Base-by-base conservation (phyloP, 2,888 invertebrate species). In the Ophion slaviceki region DNA sequence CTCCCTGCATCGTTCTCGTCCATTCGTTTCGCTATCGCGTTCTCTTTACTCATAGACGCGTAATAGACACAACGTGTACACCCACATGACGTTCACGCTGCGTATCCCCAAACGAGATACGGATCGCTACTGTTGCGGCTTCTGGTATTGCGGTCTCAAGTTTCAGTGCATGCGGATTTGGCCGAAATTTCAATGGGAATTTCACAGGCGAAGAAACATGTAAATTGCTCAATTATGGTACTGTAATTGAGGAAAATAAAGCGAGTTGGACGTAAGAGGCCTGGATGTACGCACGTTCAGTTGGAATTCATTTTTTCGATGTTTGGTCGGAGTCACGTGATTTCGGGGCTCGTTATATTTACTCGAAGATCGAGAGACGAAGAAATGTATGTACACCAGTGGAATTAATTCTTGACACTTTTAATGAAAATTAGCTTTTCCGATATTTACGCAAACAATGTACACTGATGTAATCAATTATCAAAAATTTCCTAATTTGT, bases 61-160 rank as follows among this genome's bases (percentile, higher is more conserved):
- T 76, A 80, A 86, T 86, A 86, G 86, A 86, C 76, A 70, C 64
- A 64, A 68, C 78, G 62, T 59, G 57, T 59, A 20, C 53, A 53
- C 70, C 28, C 70, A 47, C 70, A 61, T 85, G 62, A 72, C 85
- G 57, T 61, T 67, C 82, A 53, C 62, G 14, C 45, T 14, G 36
- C 32, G 64, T 85, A 20, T 62, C 68, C 64, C 61, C 36, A 40
- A 64, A 62, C 59, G 76, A 32, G 78, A 78, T 53, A 57, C 61
- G 71, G 61, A 80, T 59, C 40, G 80, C 85, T 82, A 85, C 82
- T 66, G 85, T 82, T 82, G 62, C 10, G n/a, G 75, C 82, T 79
- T 66, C 85, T 72, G 80, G 79, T 64, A 61, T 82, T 82, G 68
- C 66, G 10, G 32, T 68, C 57, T 66, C 14, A 53, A 62, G 64